Evolutionary conservation across 2,113 vertebrate genomes (phyloP), one percentile per base, ranked within the genome.

Genomic region (Myiozetetes cayanensis): DNA sequence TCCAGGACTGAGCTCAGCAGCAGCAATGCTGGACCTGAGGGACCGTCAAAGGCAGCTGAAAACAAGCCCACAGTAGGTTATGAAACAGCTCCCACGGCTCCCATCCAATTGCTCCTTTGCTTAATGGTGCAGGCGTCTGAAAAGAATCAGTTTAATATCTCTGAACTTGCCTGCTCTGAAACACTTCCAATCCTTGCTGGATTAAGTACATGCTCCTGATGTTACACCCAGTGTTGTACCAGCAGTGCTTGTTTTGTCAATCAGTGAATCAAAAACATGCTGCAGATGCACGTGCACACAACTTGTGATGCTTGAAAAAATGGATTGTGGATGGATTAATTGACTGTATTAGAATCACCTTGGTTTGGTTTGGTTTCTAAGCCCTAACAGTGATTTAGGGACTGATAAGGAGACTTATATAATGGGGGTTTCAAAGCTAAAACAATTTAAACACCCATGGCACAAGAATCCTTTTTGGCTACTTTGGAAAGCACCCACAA

Each of bases 81-180:
- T 91, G 93, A 95, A 96, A 94, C 86, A 92, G 70, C 74, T 96
- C 87, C 80, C 76, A n/a, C 2, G 25, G 95, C 84, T 91, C 55
- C 61, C 37, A 44, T 78, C 91, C 93, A 96, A 21, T 43, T 73
- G 39, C 62, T 94, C 24, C 1, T 91, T 77, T 93, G 83, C 33
- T 85, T 92, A 92, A 85, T 75, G 61, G 73, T 66, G 65, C 37
- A 91, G 72, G 89, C 92, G 78, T 81, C 89, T 72, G 61, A 89
- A 50, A 89, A 77, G 72, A 90, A 67, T 89, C 86, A 71, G 43
- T 46, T 35, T 80, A 14, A 86, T 74, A 41, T 67, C 88, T 55
- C 68, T 75, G 68, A 92, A 50, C 41, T 43, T n/a, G 31, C 76
- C 92, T 61, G 18, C 65, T 58, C 56, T 94, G 91, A 94, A 94